phyloP scores from a whole-genome alignment of 2,113 vertebrate species.

The Channa maculata region DNA sequence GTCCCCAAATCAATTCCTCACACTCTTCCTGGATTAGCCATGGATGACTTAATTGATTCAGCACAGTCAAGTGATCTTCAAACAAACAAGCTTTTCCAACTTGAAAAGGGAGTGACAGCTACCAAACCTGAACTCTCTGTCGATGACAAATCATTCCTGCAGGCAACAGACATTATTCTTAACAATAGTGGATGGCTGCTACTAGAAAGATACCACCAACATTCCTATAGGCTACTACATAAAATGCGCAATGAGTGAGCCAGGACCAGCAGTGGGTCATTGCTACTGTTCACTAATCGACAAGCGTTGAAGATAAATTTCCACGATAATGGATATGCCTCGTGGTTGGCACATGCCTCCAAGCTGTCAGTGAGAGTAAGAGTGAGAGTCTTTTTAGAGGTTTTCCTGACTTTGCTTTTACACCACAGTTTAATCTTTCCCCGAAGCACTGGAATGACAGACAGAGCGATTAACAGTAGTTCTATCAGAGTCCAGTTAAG shows the following conservation, averaged over 20 bases:
- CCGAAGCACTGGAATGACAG: constrained; percentile 59
- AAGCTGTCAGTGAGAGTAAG: constrained; percentile 51
- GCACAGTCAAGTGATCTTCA: constrained; percentile 80
- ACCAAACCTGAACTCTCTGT: constrained; percentile 73
- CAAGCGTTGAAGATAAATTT: constrained; percentile 65
- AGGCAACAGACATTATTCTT: constrained; percentile 70
- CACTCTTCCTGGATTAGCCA: constrained; percentile 77
- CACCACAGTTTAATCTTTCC: constrained; percentile 75
- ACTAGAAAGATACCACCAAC: constrained; percentile 65
- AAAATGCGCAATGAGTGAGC: constrained; percentile 44
- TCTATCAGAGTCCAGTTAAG: constrained; percentile 65
- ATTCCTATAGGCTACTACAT: constrained; percentile 59
- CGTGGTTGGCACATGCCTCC: constrained; percentile 49
- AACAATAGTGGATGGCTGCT: constrained; percentile 64
- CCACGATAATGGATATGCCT: constrained; percentile 49
- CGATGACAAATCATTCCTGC: constrained; percentile 74
- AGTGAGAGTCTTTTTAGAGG: constrained; percentile 59
- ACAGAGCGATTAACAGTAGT: constrained; percentile 64
- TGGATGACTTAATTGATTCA: constrained; percentile 80
- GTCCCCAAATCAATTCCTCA: constrained; percentile 76
- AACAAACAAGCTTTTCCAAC: constrained; percentile 77
- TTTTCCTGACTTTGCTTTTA: constrained; percentile 69
- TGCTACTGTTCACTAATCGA: constrained; percentile 58
- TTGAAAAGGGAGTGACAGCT: constrained; percentile 74
- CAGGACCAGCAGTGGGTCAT: constrained; percentile 53